Evolutionary conservation across 1,140 invertebrate species (phyloP).

Genomic region (Schlechtendalia chinensis): DNA sequence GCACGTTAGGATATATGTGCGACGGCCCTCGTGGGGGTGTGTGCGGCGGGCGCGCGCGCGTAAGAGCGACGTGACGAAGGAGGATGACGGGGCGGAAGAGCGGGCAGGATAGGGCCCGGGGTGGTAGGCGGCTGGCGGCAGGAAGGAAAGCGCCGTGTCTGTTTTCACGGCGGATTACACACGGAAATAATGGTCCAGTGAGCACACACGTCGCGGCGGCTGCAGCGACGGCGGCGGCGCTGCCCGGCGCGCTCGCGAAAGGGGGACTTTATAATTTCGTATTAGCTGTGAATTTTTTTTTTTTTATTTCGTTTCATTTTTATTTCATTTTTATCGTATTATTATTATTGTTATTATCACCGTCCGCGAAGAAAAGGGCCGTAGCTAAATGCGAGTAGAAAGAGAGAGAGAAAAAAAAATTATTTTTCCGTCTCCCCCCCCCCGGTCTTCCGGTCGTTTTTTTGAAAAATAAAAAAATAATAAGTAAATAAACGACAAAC

Average conservation of each 20-base stretch:
- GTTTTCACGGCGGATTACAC: constrained; percentile 50
- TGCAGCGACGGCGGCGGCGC: too few relatives aligned
- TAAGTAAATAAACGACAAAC: constrained; percentile 24
- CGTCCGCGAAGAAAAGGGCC: constrained; percentile 34
- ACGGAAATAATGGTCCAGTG: constrained; percentile 50
- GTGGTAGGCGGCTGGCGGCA: constrained; percentile 13
- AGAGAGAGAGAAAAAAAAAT: too few relatives aligned
- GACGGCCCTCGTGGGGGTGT: too few relatives aligned
- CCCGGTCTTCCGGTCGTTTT: constrained; percentile 25
- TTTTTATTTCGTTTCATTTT: too few relatives aligned
- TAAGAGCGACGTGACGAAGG: too few relatives aligned
- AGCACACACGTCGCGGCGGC: constrained; percentile 46
- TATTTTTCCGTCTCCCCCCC: background rate
- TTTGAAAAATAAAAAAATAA: constrained; percentile 8
- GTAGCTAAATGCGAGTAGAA: constrained; percentile 23
- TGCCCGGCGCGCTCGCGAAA: constrained; percentile 9
- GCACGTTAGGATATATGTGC: too few relatives aligned
- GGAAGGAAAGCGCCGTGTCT: constrained; percentile 49
- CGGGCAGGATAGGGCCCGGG: background rate
- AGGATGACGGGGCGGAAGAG: background rate
- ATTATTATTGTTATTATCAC: constrained; percentile 45
- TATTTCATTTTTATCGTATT: constrained; percentile 26
- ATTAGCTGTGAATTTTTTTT: constrained; percentile 47
- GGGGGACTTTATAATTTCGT: constrained; percentile 49
- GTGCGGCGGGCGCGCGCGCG: background rate